Evolutionary conservation across 2,888 invertebrate species (phyloP).

Genomic region (Sarcophaga rosellei): DNA sequence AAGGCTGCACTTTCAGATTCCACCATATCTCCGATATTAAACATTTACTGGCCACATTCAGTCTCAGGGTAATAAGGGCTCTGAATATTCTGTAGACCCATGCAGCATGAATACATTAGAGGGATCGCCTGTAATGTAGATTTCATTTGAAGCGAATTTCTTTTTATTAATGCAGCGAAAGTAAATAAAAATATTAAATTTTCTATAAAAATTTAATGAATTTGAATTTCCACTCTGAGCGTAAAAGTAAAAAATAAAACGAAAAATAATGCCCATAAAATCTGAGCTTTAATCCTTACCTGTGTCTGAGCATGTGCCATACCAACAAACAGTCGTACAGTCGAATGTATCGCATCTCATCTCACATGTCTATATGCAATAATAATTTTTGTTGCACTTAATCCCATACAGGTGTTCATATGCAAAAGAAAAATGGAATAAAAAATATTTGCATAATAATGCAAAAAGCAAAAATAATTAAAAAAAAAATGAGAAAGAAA

Average conservation of each 20-base stretch:
- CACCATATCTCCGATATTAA: too few relatives aligned
- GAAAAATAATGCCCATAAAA: slow-evolving; percentile 5
- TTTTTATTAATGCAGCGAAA: too few relatives aligned
- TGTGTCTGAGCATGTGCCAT: not conserved
- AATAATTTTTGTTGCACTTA: slow-evolving; percentile 52
- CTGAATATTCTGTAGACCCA: too few relatives aligned
- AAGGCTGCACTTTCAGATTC: too few relatives aligned
- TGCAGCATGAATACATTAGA: too few relatives aligned
- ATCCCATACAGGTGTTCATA: slow-evolving; percentile 64
- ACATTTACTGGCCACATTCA: too few relatives aligned
- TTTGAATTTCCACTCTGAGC: not conserved
- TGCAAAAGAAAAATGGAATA: slow-evolving; percentile 40
- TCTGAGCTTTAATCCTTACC: slow-evolving; percentile 1
- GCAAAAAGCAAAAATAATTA: slow-evolving; percentile 16
- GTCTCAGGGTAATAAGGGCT: too few relatives aligned
- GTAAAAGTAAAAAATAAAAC: not conserved
- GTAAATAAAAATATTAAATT: too few relatives aligned
- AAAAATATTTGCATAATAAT: slow-evolving; percentile 37
- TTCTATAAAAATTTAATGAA: not conserved
- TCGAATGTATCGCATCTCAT: not conserved
- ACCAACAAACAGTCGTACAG: not conserved
- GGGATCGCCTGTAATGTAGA: too few relatives aligned
- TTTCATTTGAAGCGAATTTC: too few relatives aligned
- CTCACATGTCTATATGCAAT: not conserved
- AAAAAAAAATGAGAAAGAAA: slow-evolving; percentile 4